Base-by-base conservation (phyloP, 1,140 invertebrate species). In the Gryllus bimaculatus region DNA sequence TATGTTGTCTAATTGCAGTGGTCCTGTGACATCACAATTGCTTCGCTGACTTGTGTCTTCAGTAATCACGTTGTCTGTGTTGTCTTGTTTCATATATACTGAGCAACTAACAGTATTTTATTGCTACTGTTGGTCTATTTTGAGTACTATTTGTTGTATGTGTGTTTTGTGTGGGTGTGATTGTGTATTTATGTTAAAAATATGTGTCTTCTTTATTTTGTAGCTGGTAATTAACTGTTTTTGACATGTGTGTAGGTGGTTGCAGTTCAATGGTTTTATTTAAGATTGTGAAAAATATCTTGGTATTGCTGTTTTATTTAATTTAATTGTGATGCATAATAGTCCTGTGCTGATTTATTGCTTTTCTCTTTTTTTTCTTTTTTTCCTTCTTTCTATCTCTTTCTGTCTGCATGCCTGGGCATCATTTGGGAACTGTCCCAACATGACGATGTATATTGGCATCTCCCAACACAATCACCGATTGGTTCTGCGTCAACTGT, bases 331-430 rank as follows among this genome's bases (percentile, higher is more conserved):
- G 73, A 79, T 79, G 18, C 76, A n/a, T 81, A 81, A 81, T 83
- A 82, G 82, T 85, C 26, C 26, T 85, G 84, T 86, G 84, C 78
- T 85, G 86, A 84, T 85, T 86, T 85, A 84, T 85, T 84, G 84
- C 84, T 86, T 85, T 83, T 86, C 83, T 87, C 83, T 87, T 86
- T 87, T 84, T 86, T 82, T 86, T 83, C 86, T 79, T 49, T 80
- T 79, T 80, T 49, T 81, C 85, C 85, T 86, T 87, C 84, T 85
- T 73, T 80, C 84, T 85, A 84, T 86, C 83, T 86, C 84, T 87
- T 83, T 86, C 85, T 88, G 85, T 87, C 86, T 87, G 86, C 85
- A 88, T 87, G 86, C 84, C 84, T 85, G 86, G 85, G 86, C 75
- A 20, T 66, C 54, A 66, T 66, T 10, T 66, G 54, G 54, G 54